Percentiles rank a stretch among this genome's conserved stretches.
Conservation (phyloP, 1,140 invertebrate species). For the Glossosoma conforme region DNA sequence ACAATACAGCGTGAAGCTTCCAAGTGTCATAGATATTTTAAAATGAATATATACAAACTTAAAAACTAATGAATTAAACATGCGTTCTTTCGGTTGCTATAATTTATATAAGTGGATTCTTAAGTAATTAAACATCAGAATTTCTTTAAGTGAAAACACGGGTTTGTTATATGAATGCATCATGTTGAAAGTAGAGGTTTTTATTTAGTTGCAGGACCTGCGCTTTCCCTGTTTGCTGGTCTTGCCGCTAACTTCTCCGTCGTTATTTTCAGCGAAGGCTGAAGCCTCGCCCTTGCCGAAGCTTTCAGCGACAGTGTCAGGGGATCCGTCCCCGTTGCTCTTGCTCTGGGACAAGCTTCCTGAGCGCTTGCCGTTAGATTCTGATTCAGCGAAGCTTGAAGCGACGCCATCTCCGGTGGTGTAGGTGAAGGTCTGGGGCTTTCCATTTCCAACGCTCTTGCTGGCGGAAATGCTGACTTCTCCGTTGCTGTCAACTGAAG, state of each 20-base stretch:
- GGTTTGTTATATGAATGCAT: too few species aligned
- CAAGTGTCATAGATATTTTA: too few species aligned
- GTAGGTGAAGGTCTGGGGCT: slow-evolving; percentile 11
- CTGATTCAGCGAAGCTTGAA: neutral
- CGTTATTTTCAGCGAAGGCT: neutral
- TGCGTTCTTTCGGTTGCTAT: too few species aligned
- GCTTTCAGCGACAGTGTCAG: neutral
- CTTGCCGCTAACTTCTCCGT: neutral
- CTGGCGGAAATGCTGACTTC: neutral
- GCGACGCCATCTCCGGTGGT: slow-evolving; percentile 10
- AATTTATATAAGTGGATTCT: too few species aligned
- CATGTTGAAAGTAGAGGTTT: too few species aligned
- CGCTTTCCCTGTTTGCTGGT: neutral
- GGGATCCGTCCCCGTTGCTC: neutral
- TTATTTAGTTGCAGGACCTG: neutral
- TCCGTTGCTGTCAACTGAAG: slow-evolving; percentile 5
- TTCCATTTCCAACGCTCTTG: neutral
- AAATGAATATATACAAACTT: too few species aligned
- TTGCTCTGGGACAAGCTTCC: neutral
- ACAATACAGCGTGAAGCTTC: too few species aligned
- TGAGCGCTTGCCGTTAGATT: neutral
- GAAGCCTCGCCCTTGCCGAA: neutral
- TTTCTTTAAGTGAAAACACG: too few species aligned
- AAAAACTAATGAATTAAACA: too few species aligned
- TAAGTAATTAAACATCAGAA: too few species aligned